A percentile compares a stretch with the other conserved stretches of the same genome.
These are phyloP conservation scores for Drosophila paulistorum DNA, from an alignment of 1,140 invertebrate genomes.

Conservation along the genomic window DNA sequence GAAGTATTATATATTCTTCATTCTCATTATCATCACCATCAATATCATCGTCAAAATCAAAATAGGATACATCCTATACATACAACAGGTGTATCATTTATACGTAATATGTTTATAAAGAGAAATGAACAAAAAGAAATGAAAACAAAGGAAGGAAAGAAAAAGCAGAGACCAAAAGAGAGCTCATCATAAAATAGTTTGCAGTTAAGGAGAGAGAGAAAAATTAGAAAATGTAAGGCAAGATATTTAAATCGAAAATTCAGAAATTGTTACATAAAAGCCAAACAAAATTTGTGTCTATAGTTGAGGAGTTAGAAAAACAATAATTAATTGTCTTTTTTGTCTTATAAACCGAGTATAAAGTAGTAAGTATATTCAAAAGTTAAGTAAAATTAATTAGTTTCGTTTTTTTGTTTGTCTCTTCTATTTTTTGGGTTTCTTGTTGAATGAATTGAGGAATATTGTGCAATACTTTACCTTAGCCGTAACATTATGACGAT, in stretches of 20 bases:
- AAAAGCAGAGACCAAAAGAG: slow-evolving; percentile 23
- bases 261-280: neutral
- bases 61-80: slow-evolving; percentile 77
- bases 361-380: neutral
- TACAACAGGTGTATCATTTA: neutral
- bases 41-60: slow-evolving; percentile 80
- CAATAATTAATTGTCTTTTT: slow-evolving; percentile 7
- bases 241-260: neutral
- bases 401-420: neutral
- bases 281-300: slow-evolving; percentile 10
- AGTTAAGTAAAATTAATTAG: slow-evolving; percentile 4
- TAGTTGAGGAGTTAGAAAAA: slow-evolving; percentile 2
- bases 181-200: neutral
- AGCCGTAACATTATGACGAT: slow-evolving; percentile 90
- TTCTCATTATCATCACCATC: slow-evolving; percentile 75
- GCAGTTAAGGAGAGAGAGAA: slow-evolving; percentile 6
- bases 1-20: slow-evolving; percentile 82
- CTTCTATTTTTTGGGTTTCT: neutral
- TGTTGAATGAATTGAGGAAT: slow-evolving; percentile 28
- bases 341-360: slow-evolving; percentile 3
- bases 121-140: slow-evolving; percentile 21
- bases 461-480: slow-evolving; percentile 87
- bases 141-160: slow-evolving; percentile 25
- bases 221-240: neutral
- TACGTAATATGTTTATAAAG: neutral